Evolutionary conservation across 2,888 invertebrate genomes (phyloP).

Genomic region (Idaea aversata): DNA sequence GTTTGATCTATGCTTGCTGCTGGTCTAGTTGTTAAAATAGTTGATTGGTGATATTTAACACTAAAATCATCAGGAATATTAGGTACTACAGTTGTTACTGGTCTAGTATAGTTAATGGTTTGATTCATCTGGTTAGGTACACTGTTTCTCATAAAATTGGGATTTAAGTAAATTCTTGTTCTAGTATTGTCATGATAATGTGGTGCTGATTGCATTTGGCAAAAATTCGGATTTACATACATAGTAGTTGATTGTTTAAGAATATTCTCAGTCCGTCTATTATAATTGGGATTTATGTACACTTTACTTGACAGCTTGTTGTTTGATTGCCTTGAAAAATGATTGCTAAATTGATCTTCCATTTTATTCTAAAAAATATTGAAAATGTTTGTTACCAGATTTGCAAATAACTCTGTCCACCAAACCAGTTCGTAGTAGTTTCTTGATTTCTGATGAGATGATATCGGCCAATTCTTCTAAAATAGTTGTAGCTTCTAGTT

Average conservation of each 20-base stretch:
- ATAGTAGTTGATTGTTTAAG: conserved; percentile 29
- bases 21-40: conserved; percentile 21
- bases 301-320: conserved; percentile 45
- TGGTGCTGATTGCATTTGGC: conserved; percentile 20
- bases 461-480: conserved; percentile 73
- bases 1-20: conserved; percentile 7
- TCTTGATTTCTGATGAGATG: conserved; percentile 51
- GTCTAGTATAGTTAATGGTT: neutral
- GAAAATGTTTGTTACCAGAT: conserved; percentile 87
- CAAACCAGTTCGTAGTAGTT: conserved; percentile 62
- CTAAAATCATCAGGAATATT: conserved; percentile 5
- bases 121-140: neutral
- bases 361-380: conserved; percentile 71
- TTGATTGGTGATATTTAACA: conserved; percentile 1
- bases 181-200: conserved; percentile 26
- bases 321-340: conserved; percentile 23
- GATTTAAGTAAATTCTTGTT: conserved; percentile 72
- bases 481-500: conserved; percentile 64
- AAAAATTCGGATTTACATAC: conserved; percentile 61
- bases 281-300: conserved; percentile 71
- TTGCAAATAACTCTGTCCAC: conserved; percentile 84
- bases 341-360: conserved; percentile 23
- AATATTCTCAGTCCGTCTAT: conserved; percentile 29
- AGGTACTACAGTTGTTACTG: conserved; percentile 3
- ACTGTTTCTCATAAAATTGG: conserved; percentile 52